Evolutionary conservation across 1,140 invertebrate species (phyloP), one percentile per base, ranked within the genome.

Genomic region (Diorhabda elongata): DNA sequence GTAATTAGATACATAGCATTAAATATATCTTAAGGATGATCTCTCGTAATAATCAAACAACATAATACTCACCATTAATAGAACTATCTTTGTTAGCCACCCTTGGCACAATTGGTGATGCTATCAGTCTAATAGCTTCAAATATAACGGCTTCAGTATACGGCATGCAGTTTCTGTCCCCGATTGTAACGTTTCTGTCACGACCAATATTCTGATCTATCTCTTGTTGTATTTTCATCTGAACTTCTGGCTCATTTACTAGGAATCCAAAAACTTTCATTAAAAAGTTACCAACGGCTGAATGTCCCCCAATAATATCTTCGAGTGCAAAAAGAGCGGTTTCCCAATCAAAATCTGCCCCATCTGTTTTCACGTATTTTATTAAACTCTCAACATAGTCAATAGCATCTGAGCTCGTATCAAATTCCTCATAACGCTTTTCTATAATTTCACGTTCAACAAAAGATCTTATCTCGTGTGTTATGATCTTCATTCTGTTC

Each of bases 101-200:
- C 77, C 96, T 93, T 1, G 94, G 94, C 0, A 97, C 94, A 65
- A 97, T 95, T 0, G 93, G 93, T 1, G 94, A 96, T 0, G 92
- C 90, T 2, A 92, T 90, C 63, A 90, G 82, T 66, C 94, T 83
- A 1, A 95, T 83, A 0, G 89, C 87, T 82, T 97, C 94, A 59
- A 89, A 83, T 41, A 96, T 86, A 0, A 90, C 89, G 0, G 92
- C 91, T 82, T 95, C 91, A 0, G 90, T 92, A 80, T 93, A 95
- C 0, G 92, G 91, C 83, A 96, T 84, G 2, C 73, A 76, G 6
- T 81, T 81, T 73, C 88, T 84, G 72, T 95, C 88, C 8, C 65
- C 73, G 26, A 80, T 76, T 7, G 63, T 71, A 0, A 80, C 68
- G 11, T 70, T 11, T 62, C 74, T 74, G 45, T 68, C 70, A 5